A percentile compares a stretch with the other conserved stretches of the same genome.
These are phyloP conservation scores for Prionailurus viverrinus DNA, from an alignment of 2,113 vertebrate species.

Conservation along the genomic window DNA sequence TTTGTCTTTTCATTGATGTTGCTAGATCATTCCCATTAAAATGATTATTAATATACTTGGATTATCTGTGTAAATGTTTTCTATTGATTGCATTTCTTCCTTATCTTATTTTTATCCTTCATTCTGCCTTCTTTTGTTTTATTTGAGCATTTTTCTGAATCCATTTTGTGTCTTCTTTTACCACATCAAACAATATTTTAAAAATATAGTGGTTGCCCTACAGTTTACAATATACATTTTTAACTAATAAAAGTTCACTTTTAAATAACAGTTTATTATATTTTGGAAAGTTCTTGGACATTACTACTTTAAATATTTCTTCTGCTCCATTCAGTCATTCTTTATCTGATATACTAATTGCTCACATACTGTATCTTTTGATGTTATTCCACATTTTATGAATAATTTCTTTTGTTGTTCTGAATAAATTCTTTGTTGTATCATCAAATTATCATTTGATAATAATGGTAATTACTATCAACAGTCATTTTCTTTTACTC, in stretches of 20 bases:
- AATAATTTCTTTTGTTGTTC: background rate
- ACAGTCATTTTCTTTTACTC: background rate
- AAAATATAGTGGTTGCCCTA: background rate
- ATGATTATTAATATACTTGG: background rate
- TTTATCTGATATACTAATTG: background rate
- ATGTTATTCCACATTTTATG: background rate
- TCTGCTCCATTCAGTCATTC: background rate
- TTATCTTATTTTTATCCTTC: background rate
- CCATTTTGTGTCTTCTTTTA: background rate
- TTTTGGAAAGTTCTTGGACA: background rate
- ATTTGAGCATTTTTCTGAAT: background rate
- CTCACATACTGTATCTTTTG: background rate
- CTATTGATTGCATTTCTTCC: background rate
- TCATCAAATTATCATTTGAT: background rate
- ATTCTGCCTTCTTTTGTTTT: background rate
- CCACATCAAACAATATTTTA: background rate
- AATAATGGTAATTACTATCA: background rate
- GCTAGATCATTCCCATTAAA: background rate
- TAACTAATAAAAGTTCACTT: background rate
- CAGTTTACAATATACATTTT: background rate
- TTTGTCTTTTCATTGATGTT: background rate
- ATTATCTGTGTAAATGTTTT: background rate
- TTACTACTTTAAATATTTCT: background rate
- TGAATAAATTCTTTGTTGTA: no score
- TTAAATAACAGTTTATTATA: background rate